Evolutionary conservation across 2,888 invertebrate species (phyloP).

Genomic region (Polydrusus tereticollis): DNA sequence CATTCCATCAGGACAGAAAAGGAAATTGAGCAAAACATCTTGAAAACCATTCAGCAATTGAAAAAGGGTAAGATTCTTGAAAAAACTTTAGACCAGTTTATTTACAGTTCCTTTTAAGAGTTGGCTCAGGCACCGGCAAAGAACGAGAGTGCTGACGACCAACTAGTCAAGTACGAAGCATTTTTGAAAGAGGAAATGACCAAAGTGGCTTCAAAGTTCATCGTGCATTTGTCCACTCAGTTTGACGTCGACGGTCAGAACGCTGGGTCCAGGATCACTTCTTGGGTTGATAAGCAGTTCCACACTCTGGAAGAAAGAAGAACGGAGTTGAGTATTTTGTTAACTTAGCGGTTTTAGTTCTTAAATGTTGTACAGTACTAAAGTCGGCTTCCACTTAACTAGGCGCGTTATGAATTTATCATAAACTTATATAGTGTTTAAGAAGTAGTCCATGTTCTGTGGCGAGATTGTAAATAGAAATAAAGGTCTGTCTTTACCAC

Average conservation of each 20-base stretch:
- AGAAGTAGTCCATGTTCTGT: too few species aligned
- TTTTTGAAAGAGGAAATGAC: conserved; percentile 55
- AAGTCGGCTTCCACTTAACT: too few species aligned
- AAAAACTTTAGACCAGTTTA: too few species aligned
- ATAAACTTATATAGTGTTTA: too few species aligned
- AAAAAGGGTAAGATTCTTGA: conserved; percentile 53
- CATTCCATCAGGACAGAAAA: conserved; percentile 29
- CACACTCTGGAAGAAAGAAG: conserved; percentile 78
- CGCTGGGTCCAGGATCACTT: conserved; percentile 73
- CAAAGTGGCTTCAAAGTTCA: conserved; percentile 70
- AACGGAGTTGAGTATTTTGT: conserved; percentile 61
- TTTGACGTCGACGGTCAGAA: conserved; percentile 71
- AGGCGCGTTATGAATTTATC: too few species aligned
- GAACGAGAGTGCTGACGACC: conserved; percentile 54
- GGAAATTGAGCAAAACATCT: conserved; percentile 49
- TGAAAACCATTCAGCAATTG: conserved; percentile 47
- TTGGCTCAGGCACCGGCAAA: background rate
- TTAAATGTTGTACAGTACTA: too few species aligned
- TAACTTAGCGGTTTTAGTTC: too few species aligned
- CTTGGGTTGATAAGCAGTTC: conserved; percentile 72
- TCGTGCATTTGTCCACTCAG: conserved; percentile 74
- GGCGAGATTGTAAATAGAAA: too few species aligned
- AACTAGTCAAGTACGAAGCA: conserved; percentile 55
- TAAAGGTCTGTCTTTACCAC: too few species aligned
- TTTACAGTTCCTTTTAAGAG: too few species aligned